Evolutionary conservation across 1,140 invertebrate species (phyloP).

Genomic region (Bombyx mori): ASM3026992v2 NC_085110.1:3888001-3888500

Average conservation of each 20-base stretch:
- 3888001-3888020: too few relatives aligned
- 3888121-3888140: background rate
- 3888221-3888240: too few relatives aligned
- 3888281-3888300: slow-evolving; percentile 87
- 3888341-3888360: slow-evolving; percentile 89
- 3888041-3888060: too few relatives aligned
- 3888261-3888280: slow-evolving; percentile 83
- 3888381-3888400: slow-evolving; percentile 92
- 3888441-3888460: too few relatives aligned
- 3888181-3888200: background rate
- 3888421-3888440: background rate
- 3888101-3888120: too few relatives aligned
- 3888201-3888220: slow-evolving; percentile 18
- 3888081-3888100: too few relatives aligned
- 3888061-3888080: too few relatives aligned
- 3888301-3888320: slow-evolving; percentile 89
- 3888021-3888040: too few relatives aligned
- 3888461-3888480: too few relatives aligned
- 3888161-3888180: background rate
- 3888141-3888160: background rate
- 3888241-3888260: slow-evolving; percentile 8
- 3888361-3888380: slow-evolving; percentile 97
- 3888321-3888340: slow-evolving; percentile 82
- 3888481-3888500: too few relatives aligned
- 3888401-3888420: slow-evolving; percentile 23